Conservation (phyloP, 2,888 invertebrate genomes). For the Globia sparganii region DNA sequence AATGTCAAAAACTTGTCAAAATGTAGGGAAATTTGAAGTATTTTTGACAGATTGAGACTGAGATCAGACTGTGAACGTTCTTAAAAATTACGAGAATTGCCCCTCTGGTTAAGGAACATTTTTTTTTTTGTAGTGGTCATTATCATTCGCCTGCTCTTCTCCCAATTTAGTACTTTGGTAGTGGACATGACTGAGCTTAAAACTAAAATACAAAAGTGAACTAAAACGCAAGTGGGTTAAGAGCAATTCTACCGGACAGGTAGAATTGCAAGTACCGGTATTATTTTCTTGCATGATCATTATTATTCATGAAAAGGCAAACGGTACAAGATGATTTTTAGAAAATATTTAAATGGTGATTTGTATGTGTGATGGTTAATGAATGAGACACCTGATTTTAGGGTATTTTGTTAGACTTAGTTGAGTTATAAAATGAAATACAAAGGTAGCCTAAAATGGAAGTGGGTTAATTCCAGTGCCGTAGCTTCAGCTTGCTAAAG, state of each 20-base stretch:
- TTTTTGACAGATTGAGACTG: too few relatives aligned
- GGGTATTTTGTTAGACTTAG: not conserved
- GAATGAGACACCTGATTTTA: not conserved
- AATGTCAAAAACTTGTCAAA: too few relatives aligned
- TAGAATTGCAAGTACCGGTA: too few relatives aligned
- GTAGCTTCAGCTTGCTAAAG: too few relatives aligned
- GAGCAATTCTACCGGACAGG: not conserved
- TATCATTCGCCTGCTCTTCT: accelerated
- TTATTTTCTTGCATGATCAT: not conserved
- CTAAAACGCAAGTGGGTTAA: not conserved
- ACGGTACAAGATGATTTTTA: not conserved
- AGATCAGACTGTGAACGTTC: too few relatives aligned
- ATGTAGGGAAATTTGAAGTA: too few relatives aligned
- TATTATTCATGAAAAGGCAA: not conserved
- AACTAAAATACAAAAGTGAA: not conserved
- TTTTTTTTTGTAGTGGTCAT: not conserved
- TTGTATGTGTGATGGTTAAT: not conserved
- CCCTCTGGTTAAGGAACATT: not conserved
- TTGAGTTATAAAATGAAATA: not conserved
- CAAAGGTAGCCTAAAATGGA: not conserved
- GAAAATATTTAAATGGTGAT: not conserved
- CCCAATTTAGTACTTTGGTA: not conserved
- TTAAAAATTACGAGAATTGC: too few relatives aligned
- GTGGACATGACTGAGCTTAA: not conserved
- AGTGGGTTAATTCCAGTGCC: not conserved